Conservation (phyloP, 2,888 invertebrate genomes). For the Dynastes maya region DNA sequence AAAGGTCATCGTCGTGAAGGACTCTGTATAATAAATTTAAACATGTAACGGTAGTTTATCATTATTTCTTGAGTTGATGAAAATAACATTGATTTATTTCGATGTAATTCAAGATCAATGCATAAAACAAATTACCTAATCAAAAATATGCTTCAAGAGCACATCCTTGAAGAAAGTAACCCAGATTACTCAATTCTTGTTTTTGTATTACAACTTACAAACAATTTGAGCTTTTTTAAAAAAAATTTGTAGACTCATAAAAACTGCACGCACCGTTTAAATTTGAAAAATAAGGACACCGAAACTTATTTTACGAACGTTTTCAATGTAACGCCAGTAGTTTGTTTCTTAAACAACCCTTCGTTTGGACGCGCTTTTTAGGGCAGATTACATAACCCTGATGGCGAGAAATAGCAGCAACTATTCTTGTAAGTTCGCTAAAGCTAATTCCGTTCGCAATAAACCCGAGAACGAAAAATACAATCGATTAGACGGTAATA, state of each 20-base stretch:
- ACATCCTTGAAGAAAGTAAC: constrained; percentile 1
- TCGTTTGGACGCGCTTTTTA: not conserved
- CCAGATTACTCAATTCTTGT: not conserved
- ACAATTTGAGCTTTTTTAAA: too few relatives aligned
- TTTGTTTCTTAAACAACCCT: constrained; percentile 8
- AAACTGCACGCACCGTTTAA: constrained; percentile 36
- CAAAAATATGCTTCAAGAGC: constrained; percentile 20
- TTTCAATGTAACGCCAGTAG: constrained; percentile 7
- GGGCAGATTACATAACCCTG: constrained; percentile 8
- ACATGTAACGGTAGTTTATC: too few relatives aligned
- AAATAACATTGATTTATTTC: not conserved
- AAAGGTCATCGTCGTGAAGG: too few relatives aligned
- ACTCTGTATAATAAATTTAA: too few relatives aligned
- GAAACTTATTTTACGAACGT: constrained; percentile 1
- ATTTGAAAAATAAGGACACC: constrained; percentile 29
- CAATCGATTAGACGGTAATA: not conserved
- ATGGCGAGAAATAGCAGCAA: not conserved
- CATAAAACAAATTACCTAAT: constrained; percentile 24
- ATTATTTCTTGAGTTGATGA: too few relatives aligned
- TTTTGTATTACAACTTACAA: not conserved
- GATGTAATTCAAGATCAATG: not conserved
- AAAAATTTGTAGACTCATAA: constrained; percentile 6
- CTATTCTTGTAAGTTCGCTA: not conserved
- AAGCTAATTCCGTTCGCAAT: not conserved
- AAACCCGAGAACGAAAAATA: not conserved